Evolutionary conservation across 2,888 invertebrate genomes (phyloP), one percentile per base, ranked within the genome.

Genomic region (Bugulina stolonifera): DNA sequence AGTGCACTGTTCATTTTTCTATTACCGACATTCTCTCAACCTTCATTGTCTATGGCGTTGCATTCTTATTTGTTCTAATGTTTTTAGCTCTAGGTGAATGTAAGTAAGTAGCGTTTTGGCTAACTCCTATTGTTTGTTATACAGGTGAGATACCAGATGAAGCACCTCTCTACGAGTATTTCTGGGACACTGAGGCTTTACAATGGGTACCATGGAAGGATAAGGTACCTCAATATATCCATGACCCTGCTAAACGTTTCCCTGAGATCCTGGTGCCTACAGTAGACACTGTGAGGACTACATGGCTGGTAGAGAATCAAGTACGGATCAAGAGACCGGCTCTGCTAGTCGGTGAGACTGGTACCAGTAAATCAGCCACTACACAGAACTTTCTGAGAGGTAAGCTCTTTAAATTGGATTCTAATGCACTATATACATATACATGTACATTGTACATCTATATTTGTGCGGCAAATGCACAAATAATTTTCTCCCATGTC

Each of bases 311-410:
- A 69, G 86, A 89, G 74, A 75, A 82, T 73, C 87, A 89, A 79
- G 90, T 92, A 32, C 78, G 89, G 88, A 89, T 90, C 35, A 89
- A 90, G 81, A 87, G 91, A 69, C 94, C 95, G 0, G 90, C 93
- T 0, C 86, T 94, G 1, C 86, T 95, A 1, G 90, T 94, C 0
- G 95, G 95, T 0, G 94, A 94, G 79, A 93, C 93, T 0, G 94
- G 94, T 5, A 93, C 94, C 0, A 93, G 94, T 0, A 95, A 95
- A 86, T 93, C 94, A 0, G 93, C 94, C 0, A 92, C 93, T 69
- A 90, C 93, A 73, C 89, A 90, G 72, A 91, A 92, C 80, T 94
- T 92, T 83, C 85, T 94, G 69, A 87, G 90, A 64, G 89, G 89
- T 73, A 81, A 94, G 35, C 89, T 43, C 5, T 43, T 43, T 43